Evolutionary conservation across 2,888 invertebrate genomes (phyloP), one percentile per base, ranked within the genome.

Genomic region (Stomorhina lunata): DNA sequence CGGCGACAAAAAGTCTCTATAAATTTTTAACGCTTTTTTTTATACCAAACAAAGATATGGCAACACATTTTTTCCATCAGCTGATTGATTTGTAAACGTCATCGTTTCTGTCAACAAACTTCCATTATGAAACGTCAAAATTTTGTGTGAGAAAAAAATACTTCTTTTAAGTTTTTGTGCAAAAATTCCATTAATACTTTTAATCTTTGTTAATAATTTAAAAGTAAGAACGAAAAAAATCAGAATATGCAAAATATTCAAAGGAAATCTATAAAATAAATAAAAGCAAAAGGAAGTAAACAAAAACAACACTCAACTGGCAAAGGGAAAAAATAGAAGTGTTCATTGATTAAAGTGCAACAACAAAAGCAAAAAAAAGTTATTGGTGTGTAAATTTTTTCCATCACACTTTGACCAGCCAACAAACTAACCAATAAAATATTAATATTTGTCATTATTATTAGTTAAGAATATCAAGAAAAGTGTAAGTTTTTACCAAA

Each of bases 41-140:
- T 45, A n/a, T 6, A 10, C 17, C 4, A 10, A 15, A 61, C 0
- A 68, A 15, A 17, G 9, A 5, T 27, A 15, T 61, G 79, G 72
- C 75, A 80, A 25, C 69, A 20, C 71, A 25, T 10, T 1, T n/a
- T n/a, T 37, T 10, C 17, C 29, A 55, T 3, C 45, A 66, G 53
- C 73, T 78, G 61, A 75, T 5, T 40, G 32, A 32, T 48, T 15
- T 63, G 55, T n/a, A 68, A 68, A 63, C 80, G 80, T 80, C 75
- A 75, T 69, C 48, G 53, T 12, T 59, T 59, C 20, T 43, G 27
- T 25, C 15, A 48, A 61, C 22, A 77, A 22, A 63, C 15, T 25
- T 48, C 43, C 40, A 50, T 32, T n/a, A 43, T 55, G 32, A 71
- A 76, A 69, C 65, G 75, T 80, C 80, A 71, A 80, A 75, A 22